Conservation (phyloP, 2,113 vertebrate genomes). For the Eudyptes chrysolophus region DNA sequence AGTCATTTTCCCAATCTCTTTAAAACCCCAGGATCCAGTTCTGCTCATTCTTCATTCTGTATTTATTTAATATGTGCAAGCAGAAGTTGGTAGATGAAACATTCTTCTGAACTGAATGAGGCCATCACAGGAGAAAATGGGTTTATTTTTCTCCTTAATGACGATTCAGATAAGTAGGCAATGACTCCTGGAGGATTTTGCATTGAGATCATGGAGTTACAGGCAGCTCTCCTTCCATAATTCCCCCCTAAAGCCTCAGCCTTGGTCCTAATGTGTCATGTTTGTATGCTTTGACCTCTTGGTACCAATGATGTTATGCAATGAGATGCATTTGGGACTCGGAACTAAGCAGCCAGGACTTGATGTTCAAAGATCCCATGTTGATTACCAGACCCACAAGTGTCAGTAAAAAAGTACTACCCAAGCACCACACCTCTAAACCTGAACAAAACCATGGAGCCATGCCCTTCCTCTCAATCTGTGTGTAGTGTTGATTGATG, state of each 20-base stretch:
- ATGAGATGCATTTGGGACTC: neutral
- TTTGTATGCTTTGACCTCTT: neutral
- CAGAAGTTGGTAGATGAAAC: constrained; percentile 15
- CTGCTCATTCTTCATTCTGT: neutral
- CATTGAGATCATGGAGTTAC: neutral
- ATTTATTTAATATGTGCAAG: constrained; percentile 19
- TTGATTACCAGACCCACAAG: neutral
- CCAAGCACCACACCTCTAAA: neutral
- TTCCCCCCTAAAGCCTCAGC: neutral
- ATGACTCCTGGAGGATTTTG: constrained; percentile 3
- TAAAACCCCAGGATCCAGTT: neutral
- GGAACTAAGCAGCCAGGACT: neutral
- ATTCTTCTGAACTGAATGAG: neutral
- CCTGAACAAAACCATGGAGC: neutral
- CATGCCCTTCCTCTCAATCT: neutral
- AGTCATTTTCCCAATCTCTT: neutral
- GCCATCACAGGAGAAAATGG: constrained; percentile 3
- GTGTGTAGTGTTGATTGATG: neutral
- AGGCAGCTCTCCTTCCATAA: neutral
- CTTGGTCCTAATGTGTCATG: neutral
- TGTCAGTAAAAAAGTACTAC: neutral
- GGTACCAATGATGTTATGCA: neutral
- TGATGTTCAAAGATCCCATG: neutral
- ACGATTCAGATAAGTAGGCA: neutral
- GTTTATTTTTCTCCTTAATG: constrained; percentile 40